Base-by-base conservation (phyloP, 2,797 vertebrate species). In the Tokudaia tokunoshimensis region DNA sequence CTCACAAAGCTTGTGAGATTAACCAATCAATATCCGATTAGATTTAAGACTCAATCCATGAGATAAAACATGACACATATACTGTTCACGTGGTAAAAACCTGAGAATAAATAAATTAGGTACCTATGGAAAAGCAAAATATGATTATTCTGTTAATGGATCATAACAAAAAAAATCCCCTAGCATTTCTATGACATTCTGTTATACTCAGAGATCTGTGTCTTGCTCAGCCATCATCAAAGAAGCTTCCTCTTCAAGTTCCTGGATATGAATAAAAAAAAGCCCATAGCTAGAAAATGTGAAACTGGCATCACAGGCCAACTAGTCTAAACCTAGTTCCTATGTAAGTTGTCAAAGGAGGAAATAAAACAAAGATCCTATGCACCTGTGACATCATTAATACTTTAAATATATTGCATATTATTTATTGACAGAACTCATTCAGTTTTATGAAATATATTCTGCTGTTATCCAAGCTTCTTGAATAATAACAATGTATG, bases 321-420 rank as follows among this genome's bases (percentile, higher is more conserved):
- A 17, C 2, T 17, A 72, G 22, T 67, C 47, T 72, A 93, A 90
- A 87, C 63, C 4, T n/a, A 41, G 22, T 59, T 37, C 7, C 37
- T 82, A 3, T 61, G 22, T 15, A 29, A 41, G 55, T 5, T 82
- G n/a, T 61, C 55, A 82, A 41, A 37, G 13, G n/a, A 59, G n/a
- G 13, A 37, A 41, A 10, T 41, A 41, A 61, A 41, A 26, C 13
- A 59, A 41, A 29, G 13, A 10, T 44, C n/a, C 17, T 41, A 29
- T 41, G 57, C 7, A 82, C 13, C 55, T 61, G 80, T 82, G 14
- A 17, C 34, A 55, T 14, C n/a, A 41, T 5, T 15, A 12, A 91
- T 13, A 74, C 22, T 88, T 95, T 75, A 59, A 70, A 83, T 22
- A 79, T 14, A 29, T 17, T 92, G 24, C 55, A 63, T 70, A 92